These are phyloP conservation scores for Forbesichthys papilliferus DNA, from an alignment of 2,113 vertebrate species.

Conservation along the genomic window DNA sequence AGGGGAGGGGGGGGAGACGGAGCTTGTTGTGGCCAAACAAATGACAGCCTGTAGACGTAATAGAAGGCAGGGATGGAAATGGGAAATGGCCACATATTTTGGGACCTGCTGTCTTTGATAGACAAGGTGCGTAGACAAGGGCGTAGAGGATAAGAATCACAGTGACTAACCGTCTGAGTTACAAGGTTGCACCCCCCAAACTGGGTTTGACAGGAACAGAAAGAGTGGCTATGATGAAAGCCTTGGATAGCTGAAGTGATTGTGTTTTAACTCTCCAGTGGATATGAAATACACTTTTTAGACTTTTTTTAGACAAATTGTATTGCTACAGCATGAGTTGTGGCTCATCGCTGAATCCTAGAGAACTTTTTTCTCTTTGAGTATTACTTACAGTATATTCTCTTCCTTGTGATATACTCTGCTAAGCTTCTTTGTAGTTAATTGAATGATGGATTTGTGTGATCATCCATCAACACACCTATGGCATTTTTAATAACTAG, in stretches of 20 bases:
- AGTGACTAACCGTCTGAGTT: slow-evolving; percentile 44
- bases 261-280: not conserved
- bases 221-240: slow-evolving; percentile 8
- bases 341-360: not conserved
- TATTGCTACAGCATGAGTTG: not conserved
- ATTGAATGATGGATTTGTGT: too few species aligned
- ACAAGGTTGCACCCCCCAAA: slow-evolving; percentile 24
- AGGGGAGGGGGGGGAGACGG: slow-evolving; percentile 27
- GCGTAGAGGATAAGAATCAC: slow-evolving; percentile 42
- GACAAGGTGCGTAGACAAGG: slow-evolving; percentile 42
- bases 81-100: slow-evolving; percentile 59
- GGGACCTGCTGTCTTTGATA: slow-evolving; percentile 60
- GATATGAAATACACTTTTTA: not conserved
- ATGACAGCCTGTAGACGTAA: slow-evolving; percentile 56
- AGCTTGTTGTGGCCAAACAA: slow-evolving; percentile 51
- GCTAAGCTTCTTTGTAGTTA: too few species aligned
- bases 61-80: slow-evolving; percentile 55
- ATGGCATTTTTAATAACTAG: too few species aligned
- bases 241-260: not conserved
- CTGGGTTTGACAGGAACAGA: slow-evolving; percentile 23
- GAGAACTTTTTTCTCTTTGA: not conserved
- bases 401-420: too few species aligned
- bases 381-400: not conserved
- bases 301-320: not conserved
- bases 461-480: too few species aligned